Percentiles rank a stretch among this genome's conserved stretches.
Conservation (phyloP, 2,797 vertebrate genomes). For the Eurystomus glaucurus region DNA sequence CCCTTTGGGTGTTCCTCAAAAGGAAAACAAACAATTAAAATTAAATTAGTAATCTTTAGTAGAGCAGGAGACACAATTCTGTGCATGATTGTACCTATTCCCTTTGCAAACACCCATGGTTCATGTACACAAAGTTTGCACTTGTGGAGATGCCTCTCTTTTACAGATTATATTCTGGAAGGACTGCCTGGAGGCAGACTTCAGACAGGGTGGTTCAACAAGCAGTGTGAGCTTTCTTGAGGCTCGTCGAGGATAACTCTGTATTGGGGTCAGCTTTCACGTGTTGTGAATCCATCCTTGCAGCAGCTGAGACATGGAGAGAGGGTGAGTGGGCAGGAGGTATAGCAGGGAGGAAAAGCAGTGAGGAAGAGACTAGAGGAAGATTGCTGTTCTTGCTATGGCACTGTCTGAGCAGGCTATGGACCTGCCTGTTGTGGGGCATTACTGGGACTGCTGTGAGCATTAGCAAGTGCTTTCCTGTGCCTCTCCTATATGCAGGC, state of each 20-base stretch:
- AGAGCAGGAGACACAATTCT: neutral
- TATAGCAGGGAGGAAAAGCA: fast-evolving
- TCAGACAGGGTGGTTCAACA: neutral
- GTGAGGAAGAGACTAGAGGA: fast-evolving
- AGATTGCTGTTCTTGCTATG: neutral
- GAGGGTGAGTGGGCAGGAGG: fast-evolving
- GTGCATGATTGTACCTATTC: neutral
- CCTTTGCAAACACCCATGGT: neutral
- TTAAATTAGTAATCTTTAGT: neutral
- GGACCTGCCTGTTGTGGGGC: neutral
- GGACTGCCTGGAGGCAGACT: neutral
- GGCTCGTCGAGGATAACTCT: fast-evolving
- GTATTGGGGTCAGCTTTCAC: fast-evolving
- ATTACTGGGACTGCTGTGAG: neutral
- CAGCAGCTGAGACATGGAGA: neutral
- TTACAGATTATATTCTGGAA: neutral
- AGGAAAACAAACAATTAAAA: neutral
- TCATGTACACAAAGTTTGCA: neutral
- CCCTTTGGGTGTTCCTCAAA: neutral
- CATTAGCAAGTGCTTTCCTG: fast-evolving
- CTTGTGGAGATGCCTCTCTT: neutral
- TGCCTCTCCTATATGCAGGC: fast-evolving
- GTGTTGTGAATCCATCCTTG: fast-evolving
- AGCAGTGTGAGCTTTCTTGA: neutral
- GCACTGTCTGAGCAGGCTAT: neutral